Percentiles rank a stretch among this genome's conserved stretches.
Evolutionary conservation across 2,888 invertebrate species (phyloP).

Genomic region (Eurytoma adleriae): DNA sequence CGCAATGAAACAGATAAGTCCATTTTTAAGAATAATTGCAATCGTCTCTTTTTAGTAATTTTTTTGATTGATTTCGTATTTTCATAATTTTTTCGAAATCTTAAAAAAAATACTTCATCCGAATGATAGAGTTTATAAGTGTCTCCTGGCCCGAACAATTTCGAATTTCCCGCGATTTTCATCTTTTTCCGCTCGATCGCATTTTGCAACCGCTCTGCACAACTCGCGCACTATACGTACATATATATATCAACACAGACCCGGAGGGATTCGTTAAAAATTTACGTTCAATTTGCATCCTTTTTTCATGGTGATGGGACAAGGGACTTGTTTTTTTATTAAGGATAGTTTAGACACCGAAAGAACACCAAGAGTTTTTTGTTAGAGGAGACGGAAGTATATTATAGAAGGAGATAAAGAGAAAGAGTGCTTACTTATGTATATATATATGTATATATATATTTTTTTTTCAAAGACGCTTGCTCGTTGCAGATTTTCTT

Average conservation of each 20-base stretch:
- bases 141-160: conserved; percentile 21
- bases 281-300: conserved; percentile 52
- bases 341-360: conserved; percentile 63
- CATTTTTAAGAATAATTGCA: too few species aligned
- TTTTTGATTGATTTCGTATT: not conserved
- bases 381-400: conserved; percentile 60
- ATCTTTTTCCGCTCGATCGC: conserved; percentile 5
- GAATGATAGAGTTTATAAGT: not conserved
- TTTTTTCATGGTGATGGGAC: conserved; percentile 42
- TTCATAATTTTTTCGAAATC: not conserved
- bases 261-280: conserved; percentile 50
- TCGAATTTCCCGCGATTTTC: conserved; percentile 22
- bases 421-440: conserved; percentile 37
- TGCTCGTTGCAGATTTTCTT: conserved; percentile 28
- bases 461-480: conserved; percentile 32
- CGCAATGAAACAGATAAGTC: conserved; percentile 19
- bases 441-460: conserved; percentile 25
- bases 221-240: conserved; percentile 41
- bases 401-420: conserved; percentile 65
- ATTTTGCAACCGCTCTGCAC: conserved; percentile 68
- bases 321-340: conserved; percentile 42
- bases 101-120: conserved; percentile 13
- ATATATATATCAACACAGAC: conserved; percentile 58
- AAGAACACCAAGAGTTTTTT: conserved; percentile 66
- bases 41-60: not conserved